These are phyloP conservation scores for Xylota segnis DNA, from an alignment of 2,888 invertebrate genomes.

Conservation along the genomic window DNA sequence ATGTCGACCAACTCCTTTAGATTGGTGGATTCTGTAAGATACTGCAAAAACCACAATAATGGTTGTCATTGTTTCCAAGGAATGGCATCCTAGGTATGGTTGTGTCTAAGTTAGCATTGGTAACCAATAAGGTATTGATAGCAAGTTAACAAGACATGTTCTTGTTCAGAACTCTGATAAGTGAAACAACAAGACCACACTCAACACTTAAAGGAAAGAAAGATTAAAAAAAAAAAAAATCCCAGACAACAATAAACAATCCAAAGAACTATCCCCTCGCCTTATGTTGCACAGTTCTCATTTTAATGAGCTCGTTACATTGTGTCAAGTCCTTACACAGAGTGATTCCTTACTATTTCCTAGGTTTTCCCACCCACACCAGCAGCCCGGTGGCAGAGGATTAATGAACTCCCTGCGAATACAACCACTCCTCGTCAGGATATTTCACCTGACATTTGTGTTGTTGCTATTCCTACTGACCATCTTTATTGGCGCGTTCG, in stretches of 20 bases:
- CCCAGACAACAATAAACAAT: not conserved
- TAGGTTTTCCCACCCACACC: not conserved
- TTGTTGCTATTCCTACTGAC: not conserved
- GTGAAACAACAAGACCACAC: no score
- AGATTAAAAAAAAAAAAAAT: not conserved
- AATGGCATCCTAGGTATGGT: no score
- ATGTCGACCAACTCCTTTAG: no score
- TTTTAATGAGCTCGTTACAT: constrained; percentile 42
- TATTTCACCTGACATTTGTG: constrained; percentile 4
- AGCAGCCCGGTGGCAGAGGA: constrained; percentile 9
- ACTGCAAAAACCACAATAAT: no score
- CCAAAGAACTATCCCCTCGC: not conserved
- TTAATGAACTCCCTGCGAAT: constrained; percentile 34
- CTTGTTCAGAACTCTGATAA: no score
- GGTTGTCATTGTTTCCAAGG: no score
- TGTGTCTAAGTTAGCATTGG: no score
- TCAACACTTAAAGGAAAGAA: no score
- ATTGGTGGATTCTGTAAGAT: no score
- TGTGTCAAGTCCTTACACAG: constrained; percentile 1
- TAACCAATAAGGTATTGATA: no score
- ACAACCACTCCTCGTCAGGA: not conserved
- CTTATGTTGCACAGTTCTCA: constrained; percentile 5
- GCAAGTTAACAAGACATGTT: no score
- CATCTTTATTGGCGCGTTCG: not conserved
- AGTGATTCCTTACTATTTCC: constrained; percentile 34